These are phyloP conservation scores for Oscheius onirici DNA, from an alignment of 2,888 invertebrate genomes.

Conservation along the genomic window DNA sequence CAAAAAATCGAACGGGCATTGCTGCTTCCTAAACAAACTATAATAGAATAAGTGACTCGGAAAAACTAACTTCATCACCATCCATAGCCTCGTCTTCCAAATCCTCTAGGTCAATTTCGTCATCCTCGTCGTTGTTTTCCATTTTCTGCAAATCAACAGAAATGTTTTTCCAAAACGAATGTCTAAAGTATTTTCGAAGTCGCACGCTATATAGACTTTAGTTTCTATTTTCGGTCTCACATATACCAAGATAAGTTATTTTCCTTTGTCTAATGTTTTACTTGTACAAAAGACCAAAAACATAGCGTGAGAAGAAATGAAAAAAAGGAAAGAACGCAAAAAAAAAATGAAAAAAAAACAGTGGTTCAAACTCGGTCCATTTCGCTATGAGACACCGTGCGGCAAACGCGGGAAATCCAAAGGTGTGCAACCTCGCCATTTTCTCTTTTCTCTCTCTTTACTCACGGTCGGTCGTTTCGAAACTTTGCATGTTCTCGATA, in stretches of 20 bases:
- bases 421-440: background rate
- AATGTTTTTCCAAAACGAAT: no score
- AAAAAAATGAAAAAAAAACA: background rate
- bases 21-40: background rate
- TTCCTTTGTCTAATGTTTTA: no score
- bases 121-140: background rate
- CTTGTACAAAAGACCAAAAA: background rate
- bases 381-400: background rate
- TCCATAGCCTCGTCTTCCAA: background rate
- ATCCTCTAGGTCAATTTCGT: background rate
- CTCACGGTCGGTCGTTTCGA: background rate
- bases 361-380: background rate
- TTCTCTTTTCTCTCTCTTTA: background rate
- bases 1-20: no score
- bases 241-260: no score
- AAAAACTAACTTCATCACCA: background rate
- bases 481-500: conserved; percentile 14
- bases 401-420: no score
- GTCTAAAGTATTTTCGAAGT: background rate
- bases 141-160: background rate
- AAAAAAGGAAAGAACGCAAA: background rate
- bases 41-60: background rate
- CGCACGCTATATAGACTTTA: no score
- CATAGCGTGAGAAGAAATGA: background rate
- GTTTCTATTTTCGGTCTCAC: no score